Base-by-base conservation (phyloP, 2,888 invertebrate species). In the Pomacea canaliculata region DNA sequence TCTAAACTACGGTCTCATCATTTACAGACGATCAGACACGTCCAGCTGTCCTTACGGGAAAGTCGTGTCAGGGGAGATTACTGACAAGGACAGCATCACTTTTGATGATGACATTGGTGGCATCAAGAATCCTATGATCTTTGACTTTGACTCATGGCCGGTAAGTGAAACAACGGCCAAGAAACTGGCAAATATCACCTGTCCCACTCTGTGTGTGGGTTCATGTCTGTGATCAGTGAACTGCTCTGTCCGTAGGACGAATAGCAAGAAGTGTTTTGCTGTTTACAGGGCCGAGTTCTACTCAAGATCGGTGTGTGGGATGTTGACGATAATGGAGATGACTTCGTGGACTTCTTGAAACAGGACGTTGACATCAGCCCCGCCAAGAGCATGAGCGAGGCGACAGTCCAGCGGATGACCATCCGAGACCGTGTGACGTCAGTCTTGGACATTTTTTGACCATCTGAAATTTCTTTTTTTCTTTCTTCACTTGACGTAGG, bases 291-390 rank as follows among this genome's bases (percentile, higher is more conserved):
- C 13, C 69, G 79, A 5, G 74, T 85, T 59, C 83, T 79, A 73
- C 37, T 87, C 63, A 86, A 85, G 70, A 80, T 87, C 8, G 81
- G 82, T 12, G 79, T 87, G 0, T 83, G 82, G 75, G 87, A 87
- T 78, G 72, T 59, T 19, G 79, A 82, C 70, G 86, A 84, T 48
- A 82, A 81, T 63, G 83, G 83, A 66, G 80, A 85, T 62, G 87
- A 87, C 76, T 81, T 81, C 69, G 85, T 87, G 10, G 85, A 85
- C 70, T 81, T 75, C 48, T 71, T 86, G 23, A 71, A 78, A 7
- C 77, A 80, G 18, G 63, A 71, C 19, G 65, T 84, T 46, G 46
- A 46, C 9, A 46, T 76, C 5, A 75, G 65, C 1, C 83, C 83
- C 0, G 72, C 79, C 1, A n/a, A 37, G 23, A 74, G 49, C 62